These are phyloP conservation scores for Orestias chungarensis DNA, from an alignment of 2,797 vertebrate species.

Conservation along the genomic window DNA sequence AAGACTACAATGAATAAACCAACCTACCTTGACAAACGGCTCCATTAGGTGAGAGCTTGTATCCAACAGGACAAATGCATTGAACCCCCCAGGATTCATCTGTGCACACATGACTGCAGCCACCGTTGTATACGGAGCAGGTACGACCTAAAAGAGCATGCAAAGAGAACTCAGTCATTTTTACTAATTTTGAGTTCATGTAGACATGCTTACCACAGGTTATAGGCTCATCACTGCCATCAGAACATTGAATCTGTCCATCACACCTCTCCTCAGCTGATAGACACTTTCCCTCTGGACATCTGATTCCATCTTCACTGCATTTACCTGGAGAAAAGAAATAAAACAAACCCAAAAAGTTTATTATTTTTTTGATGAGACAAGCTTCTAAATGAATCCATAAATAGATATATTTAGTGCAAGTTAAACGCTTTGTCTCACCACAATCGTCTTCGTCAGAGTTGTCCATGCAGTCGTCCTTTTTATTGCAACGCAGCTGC, in stretches of 20 bases:
- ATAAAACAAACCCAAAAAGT: too few relatives aligned
- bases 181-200: neutral
- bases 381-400: too few relatives aligned
- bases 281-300: conserved; percentile 83
- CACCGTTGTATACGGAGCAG: conserved; percentile 83
- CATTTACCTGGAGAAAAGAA: conserved; percentile 57
- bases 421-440: conserved; percentile 27
- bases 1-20: neutral
- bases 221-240: conserved; percentile 84
- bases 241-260: conserved; percentile 78
- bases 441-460: conserved; percentile 87
- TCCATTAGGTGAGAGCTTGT: conserved; percentile 75
- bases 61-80: conserved; percentile 84
- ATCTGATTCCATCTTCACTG: conserved; percentile 59
- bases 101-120: conserved; percentile 80
- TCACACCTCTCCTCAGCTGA: conserved; percentile 81
- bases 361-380: too few relatives aligned
- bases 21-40: conserved; percentile 80
- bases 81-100: conserved; percentile 81
- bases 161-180: neutral
- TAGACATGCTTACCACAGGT: conserved; percentile 72
- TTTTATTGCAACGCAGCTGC: conserved; percentile 81
- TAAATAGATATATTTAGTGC: too few relatives aligned
- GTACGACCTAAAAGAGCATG: conserved; percentile 69
- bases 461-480: conserved; percentile 85